phyloP scores from a whole-genome alignment of 2,797 vertebrate species.

The Pangasius mekongensis region DNA sequence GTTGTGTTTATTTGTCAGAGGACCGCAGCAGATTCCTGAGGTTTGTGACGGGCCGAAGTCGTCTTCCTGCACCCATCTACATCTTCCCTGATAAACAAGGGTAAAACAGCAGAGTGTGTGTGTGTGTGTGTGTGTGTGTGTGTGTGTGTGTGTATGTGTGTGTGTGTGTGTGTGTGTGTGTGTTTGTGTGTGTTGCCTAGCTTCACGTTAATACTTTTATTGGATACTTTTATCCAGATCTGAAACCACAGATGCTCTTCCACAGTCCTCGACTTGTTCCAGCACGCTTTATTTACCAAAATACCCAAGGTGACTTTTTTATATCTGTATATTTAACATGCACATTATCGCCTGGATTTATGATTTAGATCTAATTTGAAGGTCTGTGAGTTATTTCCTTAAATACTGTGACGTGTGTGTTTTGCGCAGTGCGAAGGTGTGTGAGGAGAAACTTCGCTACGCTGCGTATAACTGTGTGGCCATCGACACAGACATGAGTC shows the following conservation, averaged over 20 bases:
- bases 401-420: slow-evolving; percentile 27
- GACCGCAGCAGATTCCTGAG: slow-evolving; percentile 96
- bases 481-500: slow-evolving; percentile 97
- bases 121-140: background rate
- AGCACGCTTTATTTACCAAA: slow-evolving; percentile 95
- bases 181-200: background rate
- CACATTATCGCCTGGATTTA: background rate
- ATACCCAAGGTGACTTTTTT: slow-evolving; percentile 86
- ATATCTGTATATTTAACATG: background rate
- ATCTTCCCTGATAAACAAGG: slow-evolving; percentile 94
- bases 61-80: slow-evolving; percentile 94
- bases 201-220: background rate
- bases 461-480: slow-evolving; percentile 98
- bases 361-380: background rate
- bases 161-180: background rate
- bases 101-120: slow-evolving; percentile 68
- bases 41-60: slow-evolving; percentile 96
- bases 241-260: slow-evolving; percentile 92
- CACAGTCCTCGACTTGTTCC: slow-evolving; percentile 96
- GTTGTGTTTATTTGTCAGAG: slow-evolving; percentile 74
- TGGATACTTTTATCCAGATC: slow-evolving; percentile 70
- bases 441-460: slow-evolving; percentile 96
- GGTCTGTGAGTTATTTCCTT: background rate
- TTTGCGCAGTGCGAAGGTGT: slow-evolving; percentile 86
- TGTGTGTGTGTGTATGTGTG: too few relatives aligned